Conservation (phyloP, 2,113 vertebrate genomes). For the Mohoua ochrocephala region DNA sequence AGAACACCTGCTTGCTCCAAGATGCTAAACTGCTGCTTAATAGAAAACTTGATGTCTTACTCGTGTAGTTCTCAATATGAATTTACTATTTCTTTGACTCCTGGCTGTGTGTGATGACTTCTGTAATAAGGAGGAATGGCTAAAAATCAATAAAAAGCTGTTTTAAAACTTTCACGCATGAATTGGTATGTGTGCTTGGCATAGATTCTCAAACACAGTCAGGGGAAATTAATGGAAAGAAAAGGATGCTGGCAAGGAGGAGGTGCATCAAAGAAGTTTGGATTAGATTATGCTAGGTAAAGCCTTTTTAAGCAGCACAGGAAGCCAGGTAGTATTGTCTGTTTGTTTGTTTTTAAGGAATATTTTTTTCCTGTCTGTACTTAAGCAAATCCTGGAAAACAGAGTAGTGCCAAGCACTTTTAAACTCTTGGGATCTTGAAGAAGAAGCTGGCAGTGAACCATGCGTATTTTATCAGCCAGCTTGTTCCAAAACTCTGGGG, state of each 20-base stretch:
- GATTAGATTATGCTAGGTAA: neutral
- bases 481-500: neutral
- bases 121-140: conserved; percentile 8
- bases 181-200: conserved; percentile 6
- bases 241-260: neutral
- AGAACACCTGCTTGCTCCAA: neutral
- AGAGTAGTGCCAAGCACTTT: neutral
- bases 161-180: conserved; percentile 3
- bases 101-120: conserved; percentile 15
- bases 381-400: neutral
- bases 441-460: neutral
- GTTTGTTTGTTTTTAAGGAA: neutral
- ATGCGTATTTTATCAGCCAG: neutral
- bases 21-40: neutral
- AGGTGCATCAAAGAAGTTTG: neutral
- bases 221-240: conserved; percentile 22
- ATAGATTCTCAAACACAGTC: neutral
- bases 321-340: neutral
- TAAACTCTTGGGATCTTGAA: neutral
- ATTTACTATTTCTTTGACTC: neutral
- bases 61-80: neutral
- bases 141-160: conserved; percentile 44
- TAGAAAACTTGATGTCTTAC: conserved; percentile 17
- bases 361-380: neutral
- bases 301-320: neutral